Percentiles rank a stretch among this genome's conserved stretches.
Conservation (phyloP, 1,140 invertebrate species). For the Leguminivora glycinivorella region DNA sequence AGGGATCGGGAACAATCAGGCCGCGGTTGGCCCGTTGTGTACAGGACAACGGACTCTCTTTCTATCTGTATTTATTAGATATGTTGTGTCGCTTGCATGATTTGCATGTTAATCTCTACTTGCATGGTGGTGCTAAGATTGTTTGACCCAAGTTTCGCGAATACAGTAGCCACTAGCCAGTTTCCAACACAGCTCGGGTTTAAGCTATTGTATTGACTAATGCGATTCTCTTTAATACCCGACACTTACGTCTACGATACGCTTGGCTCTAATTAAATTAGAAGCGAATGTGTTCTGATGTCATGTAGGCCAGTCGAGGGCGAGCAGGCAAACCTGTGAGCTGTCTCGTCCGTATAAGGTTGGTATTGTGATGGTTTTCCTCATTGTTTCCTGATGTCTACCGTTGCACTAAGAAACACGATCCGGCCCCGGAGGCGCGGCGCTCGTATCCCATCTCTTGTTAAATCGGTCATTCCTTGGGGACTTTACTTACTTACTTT, state of each 20-base stretch:
- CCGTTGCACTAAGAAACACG: neutral
- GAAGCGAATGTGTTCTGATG: constrained; percentile 19
- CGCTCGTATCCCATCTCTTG: neutral
- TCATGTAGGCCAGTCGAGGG: constrained; percentile 1
- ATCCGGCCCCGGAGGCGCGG: neutral
- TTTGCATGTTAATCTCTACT: constrained; percentile 1
- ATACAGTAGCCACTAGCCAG: neutral
- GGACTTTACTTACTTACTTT: neutral
- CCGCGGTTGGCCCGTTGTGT: neutral
- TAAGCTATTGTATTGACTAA: constrained; percentile 27
- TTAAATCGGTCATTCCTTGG: neutral
- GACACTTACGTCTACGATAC: constrained; percentile 15
- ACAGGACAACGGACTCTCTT: neutral
- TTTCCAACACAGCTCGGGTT: constrained; percentile 6
- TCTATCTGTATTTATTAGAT: neutral
- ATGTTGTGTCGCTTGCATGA: neutral
- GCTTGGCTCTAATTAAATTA: constrained; percentile 24
- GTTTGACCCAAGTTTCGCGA: neutral
- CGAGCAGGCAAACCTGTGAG: neutral
- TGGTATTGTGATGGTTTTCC: neutral
- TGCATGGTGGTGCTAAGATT: neutral
- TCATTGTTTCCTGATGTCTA: neutral
- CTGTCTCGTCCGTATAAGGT: neutral
- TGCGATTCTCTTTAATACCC: constrained; percentile 25
- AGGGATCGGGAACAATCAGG: neutral